Conservation (phyloP, 2,888 invertebrate species). For the Calliphora vomitoria region DNA sequence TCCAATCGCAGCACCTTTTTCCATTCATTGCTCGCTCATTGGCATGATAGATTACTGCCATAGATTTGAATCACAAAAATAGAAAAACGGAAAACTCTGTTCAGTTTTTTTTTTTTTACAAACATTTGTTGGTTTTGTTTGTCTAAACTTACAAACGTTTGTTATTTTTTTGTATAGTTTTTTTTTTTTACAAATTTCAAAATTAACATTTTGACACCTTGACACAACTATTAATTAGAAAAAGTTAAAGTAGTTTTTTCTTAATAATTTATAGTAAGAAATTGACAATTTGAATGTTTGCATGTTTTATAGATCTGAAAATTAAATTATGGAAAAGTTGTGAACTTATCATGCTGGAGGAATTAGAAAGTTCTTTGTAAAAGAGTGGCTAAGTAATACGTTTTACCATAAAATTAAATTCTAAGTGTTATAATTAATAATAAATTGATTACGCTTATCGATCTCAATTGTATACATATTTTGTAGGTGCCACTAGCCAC, state of each 20-base stretch:
- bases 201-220: slow-evolving; percentile 66
- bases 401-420: too few species aligned
- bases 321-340: background rate
- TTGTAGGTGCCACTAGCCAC: too few species aligned
- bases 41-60: background rate
- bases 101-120: slow-evolving; percentile 9
- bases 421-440: too few species aligned
- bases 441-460: too few species aligned
- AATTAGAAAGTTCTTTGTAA: too few species aligned
- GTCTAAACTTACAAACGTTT: background rate
- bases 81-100: background rate
- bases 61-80: background rate
- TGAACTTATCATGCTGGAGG: background rate
- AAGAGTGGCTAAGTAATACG: too few species aligned
- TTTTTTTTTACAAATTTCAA: slow-evolving; percentile 23
- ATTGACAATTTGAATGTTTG: background rate
- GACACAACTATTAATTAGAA: slow-evolving; percentile 60
- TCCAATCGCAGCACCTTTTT: background rate
- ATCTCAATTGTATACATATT: too few species aligned
- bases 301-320: slow-evolving; percentile 4
- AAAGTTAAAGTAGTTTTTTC: slow-evolving; percentile 28
- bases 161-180: background rate
- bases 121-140: background rate
- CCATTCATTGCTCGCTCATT: background rate
- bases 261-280: background rate